Base-by-base conservation (phyloP, 1,140 invertebrate genomes). In the Antheraea mylitta region DNA sequence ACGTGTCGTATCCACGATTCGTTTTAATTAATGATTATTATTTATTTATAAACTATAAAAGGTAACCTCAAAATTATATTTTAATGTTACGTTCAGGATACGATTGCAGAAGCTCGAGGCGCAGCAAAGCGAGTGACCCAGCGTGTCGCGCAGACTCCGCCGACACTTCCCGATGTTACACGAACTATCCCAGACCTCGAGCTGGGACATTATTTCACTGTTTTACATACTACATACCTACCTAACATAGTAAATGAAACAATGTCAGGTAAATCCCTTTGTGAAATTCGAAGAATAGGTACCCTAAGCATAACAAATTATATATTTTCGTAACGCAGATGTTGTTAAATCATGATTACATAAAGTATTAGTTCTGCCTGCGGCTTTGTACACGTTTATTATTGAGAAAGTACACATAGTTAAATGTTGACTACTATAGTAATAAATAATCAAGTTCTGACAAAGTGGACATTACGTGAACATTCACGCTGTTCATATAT, bases 31-130 rank as follows among this genome's bases (percentile, higher is more conserved):
- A 10, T 53, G 4, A n/a, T 10, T 80, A 77, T 82, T 81, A 77
- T 81, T 30, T 83, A 84, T 66, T 82, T 75, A 80, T 81, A 53
- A 78, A 76, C 59, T 73, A 64, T 72, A 74, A 71, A 84, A 87
- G 78, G 76, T 92, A 92, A 92, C 90, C 90, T 92, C 85, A 90
- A 90, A 91, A 86, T 86, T 85, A 84, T 89, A 87, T 89, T 92
- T 87, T 90, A 83, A 87, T 85, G 81, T 81, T 88, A 89, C 81
- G 80, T 82, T 84, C 82, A 82, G 83, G 78, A 83, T 83, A 85
- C 84, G 77, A 86, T 90, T 89, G 85, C 79, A 69, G 75, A 79
- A 72, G 75, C 68, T 78, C 36, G 76, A 71, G 77, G 86, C 84
- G 87, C 87, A 90, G 72, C 72, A 72, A 60, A 67, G 77, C 70